A percentile compares a stretch with the other conserved stretches of the same genome.
phyloP scores from a whole-genome alignment of 2,797 vertebrate species.

The Cossypha niveicapilla region DNA sequence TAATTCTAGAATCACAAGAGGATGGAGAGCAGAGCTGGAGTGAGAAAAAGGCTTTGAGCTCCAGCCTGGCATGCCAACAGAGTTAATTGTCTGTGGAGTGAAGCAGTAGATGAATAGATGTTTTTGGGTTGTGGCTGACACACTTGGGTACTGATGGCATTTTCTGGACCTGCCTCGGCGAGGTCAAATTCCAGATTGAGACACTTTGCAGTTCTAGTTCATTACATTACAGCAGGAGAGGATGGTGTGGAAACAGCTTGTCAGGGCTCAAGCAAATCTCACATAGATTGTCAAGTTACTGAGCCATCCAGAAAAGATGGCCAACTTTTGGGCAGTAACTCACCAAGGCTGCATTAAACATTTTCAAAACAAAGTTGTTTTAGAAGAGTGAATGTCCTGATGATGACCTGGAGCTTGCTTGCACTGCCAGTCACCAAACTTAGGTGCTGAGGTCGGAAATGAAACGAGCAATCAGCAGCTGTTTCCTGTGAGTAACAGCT shows the following conservation, averaged over 20 bases:
- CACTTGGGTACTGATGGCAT: background rate
- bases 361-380: background rate
- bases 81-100: constrained; percentile 23
- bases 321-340: background rate
- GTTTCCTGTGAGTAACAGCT: background rate
- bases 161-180: background rate
- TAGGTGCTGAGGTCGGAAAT: background rate
- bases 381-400: background rate
- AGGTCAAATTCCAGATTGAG: background rate
- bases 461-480: fast-evolving
- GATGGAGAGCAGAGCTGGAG: background rate
- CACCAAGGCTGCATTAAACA: background rate
- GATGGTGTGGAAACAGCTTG: background rate
- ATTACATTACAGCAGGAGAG: background rate
- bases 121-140: constrained; percentile 9
- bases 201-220: background rate
- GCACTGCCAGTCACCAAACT: background rate
- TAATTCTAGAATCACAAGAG: background rate
- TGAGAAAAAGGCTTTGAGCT: background rate
- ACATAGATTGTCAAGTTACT: background rate
- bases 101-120: constrained; percentile 13
- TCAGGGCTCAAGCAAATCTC: background rate
- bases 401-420: background rate
- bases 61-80: constrained; percentile 17
- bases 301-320: background rate